Evolutionary conservation across 2,888 invertebrate genomes (phyloP).

Genomic region (Abrostola triplasia): DNA sequence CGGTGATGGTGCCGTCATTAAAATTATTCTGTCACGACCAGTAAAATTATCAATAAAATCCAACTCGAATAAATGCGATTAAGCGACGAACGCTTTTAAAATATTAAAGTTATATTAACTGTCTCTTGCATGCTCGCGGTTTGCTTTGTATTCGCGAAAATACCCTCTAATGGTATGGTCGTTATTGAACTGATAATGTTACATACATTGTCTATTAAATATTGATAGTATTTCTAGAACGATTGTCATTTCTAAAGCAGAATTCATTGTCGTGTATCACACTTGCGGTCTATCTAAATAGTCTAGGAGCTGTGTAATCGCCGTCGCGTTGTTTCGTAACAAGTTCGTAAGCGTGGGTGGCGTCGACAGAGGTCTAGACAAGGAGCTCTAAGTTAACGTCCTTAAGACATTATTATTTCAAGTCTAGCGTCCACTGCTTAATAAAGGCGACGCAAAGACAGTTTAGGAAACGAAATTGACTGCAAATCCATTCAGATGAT

Average conservation of each 20-base stretch:
- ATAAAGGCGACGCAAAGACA: no score
- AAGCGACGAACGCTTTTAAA: conserved; percentile 58
- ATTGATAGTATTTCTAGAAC: neutral
- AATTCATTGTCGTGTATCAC: neutral
- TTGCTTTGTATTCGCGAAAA: conserved; percentile 29
- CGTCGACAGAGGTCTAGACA: neutral
- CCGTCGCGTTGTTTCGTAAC: neutral
- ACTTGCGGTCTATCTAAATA: neutral
- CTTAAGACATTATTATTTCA: neutral
- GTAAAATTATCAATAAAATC: conserved; percentile 73
- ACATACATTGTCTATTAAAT: neutral
- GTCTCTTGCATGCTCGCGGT: conserved; percentile 30
- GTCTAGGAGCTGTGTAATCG: neutral
- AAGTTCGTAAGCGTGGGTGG: neutral
- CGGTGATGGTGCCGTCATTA: conserved; percentile 76
- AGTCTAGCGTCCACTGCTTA: no score
- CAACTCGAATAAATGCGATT: conserved; percentile 65
- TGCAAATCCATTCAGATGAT: no score
- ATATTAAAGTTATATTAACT: conserved; percentile 54
- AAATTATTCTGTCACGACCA: conserved; percentile 74
- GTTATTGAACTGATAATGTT: conserved; percentile 5
- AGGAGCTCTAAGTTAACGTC: neutral
- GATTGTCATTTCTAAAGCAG: neutral
- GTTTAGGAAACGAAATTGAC: no score
- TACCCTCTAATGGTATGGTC: conserved; percentile 32